A percentile compares a stretch with the other conserved stretches of the same genome.
These are phyloP conservation scores for Alosa sapidissima DNA, from an alignment of 2,797 vertebrate genomes.

Conservation along the genomic window DNA sequence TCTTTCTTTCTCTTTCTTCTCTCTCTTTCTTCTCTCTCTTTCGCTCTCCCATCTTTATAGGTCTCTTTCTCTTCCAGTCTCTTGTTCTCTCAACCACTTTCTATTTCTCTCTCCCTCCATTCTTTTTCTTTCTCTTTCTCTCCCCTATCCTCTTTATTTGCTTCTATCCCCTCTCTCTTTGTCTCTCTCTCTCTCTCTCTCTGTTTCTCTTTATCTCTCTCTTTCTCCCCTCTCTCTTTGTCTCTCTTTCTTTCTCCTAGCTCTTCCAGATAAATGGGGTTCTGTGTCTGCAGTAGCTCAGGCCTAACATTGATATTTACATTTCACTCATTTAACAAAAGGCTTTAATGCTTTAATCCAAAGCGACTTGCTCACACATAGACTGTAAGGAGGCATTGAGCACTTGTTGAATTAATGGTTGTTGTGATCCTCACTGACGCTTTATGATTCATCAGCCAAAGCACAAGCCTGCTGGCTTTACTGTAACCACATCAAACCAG, in stretches of 20 bases:
- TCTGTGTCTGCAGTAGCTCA: background rate
- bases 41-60: background rate
- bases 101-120: no score
- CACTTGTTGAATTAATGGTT: background rate
- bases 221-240: background rate
- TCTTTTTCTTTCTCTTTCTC: background rate
- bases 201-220: no score
- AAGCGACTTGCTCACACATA: background rate
- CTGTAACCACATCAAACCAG: background rate
- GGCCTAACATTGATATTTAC: background rate
- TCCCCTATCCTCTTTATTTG: background rate
- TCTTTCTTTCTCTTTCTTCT: background rate
- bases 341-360: background rate
- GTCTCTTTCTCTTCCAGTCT: background rate
- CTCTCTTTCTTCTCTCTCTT: background rate
- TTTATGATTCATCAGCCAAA: background rate
- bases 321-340: background rate
- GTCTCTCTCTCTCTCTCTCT: no score
- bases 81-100: no score
- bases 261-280: background rate
- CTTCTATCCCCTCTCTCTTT: background rate
- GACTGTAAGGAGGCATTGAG: background rate
- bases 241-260: background rate
- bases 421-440: background rate
- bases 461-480: background rate